Evolutionary conservation across 1,140 invertebrate genomes (phyloP).

Genomic region (Limonius californicus): DNA sequence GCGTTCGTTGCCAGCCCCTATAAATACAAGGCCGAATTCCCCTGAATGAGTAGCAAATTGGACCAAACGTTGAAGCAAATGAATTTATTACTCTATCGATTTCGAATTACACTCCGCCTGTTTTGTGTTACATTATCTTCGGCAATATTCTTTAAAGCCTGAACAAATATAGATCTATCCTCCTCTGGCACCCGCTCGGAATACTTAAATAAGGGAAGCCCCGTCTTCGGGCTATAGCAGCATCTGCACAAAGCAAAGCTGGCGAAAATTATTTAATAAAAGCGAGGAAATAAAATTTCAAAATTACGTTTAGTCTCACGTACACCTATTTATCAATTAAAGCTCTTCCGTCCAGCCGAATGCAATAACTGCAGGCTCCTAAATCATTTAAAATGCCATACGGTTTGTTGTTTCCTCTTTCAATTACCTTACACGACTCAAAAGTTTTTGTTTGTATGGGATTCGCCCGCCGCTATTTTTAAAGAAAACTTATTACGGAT

Average conservation of each 20-base stretch:
- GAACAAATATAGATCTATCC: neutral
- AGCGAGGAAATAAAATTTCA: slow-evolving; percentile 28
- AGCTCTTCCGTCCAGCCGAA: slow-evolving; percentile 27
- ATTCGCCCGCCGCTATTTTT: slow-evolving; percentile 4
- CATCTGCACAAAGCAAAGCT: slow-evolving; percentile 18
- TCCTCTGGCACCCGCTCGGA: neutral
- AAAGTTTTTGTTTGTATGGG: slow-evolving; percentile 2
- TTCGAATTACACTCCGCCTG: slow-evolving; percentile 19
- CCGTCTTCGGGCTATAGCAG: slow-evolving; percentile 1
- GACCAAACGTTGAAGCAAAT: slow-evolving; percentile 19
- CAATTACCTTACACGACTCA: slow-evolving; percentile 29
- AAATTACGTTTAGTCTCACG: slow-evolving; percentile 33
- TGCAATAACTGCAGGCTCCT: slow-evolving; percentile 33
- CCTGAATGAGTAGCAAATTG: slow-evolving; percentile 18
- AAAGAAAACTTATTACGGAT: slow-evolving; percentile 3
- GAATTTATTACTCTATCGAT: slow-evolving; percentile 24
- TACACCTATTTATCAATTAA: slow-evolving; percentile 42
- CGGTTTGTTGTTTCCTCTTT: slow-evolving; percentile 36
- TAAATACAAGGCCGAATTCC: neutral
- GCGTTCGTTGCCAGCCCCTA: slow-evolving; percentile 1
- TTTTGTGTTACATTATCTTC: slow-evolving; percentile 4
- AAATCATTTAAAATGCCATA: slow-evolving; percentile 40
- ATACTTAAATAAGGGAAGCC: slow-evolving; percentile 22
- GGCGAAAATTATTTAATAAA: slow-evolving; percentile 11
- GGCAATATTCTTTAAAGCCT: neutral